Percentiles rank a stretch among this genome's conserved stretches.
Evolutionary conservation across 1,140 invertebrate genomes (phyloP).

Genomic region (Cyclargus thomasi): DNA sequence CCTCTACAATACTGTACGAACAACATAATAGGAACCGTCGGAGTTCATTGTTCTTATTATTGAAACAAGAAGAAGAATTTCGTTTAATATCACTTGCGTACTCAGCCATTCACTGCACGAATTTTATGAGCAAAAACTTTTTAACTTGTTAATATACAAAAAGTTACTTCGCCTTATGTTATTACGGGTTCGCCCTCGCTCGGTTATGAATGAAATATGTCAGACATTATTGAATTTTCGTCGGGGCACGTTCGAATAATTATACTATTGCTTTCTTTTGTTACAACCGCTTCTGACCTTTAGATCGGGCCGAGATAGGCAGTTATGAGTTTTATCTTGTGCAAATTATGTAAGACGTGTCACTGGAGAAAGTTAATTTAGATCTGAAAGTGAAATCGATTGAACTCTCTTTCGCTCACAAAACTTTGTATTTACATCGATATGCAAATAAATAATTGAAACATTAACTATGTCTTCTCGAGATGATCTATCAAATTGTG

Average conservation of each 20-base stretch:
- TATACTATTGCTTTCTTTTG: not conserved
- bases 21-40: not conserved
- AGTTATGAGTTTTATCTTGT: constrained; percentile 65
- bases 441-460: not conserved
- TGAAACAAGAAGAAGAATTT: constrained; percentile 13
- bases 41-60: constrained; percentile 7
- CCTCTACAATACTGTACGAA: not conserved
- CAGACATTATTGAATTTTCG: constrained; percentile 11
- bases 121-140: constrained; percentile 15
- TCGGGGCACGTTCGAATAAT: constrained; percentile 9
- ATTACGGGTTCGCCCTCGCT: constrained; percentile 1
- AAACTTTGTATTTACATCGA: constrained; percentile 22
- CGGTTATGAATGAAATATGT: constrained; percentile 9
- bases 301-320: constrained; percentile 48
- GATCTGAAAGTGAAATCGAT: constrained; percentile 75
- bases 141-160: constrained; percentile 12
- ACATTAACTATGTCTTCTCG: not conserved
- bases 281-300: constrained; percentile 45
- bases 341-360: constrained; percentile 69
- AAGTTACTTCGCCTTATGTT: constrained; percentile 13
- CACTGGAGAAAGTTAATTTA: constrained; percentile 75
- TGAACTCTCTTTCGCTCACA: constrained; percentile 72
- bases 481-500: not conserved
- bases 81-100: not conserved
- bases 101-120: constrained; percentile 10